Percentiles rank a stretch among this genome's conserved stretches.
Evolutionary conservation across 1,140 invertebrate genomes (phyloP).

Genomic region (Drosophila saltans): DNA sequence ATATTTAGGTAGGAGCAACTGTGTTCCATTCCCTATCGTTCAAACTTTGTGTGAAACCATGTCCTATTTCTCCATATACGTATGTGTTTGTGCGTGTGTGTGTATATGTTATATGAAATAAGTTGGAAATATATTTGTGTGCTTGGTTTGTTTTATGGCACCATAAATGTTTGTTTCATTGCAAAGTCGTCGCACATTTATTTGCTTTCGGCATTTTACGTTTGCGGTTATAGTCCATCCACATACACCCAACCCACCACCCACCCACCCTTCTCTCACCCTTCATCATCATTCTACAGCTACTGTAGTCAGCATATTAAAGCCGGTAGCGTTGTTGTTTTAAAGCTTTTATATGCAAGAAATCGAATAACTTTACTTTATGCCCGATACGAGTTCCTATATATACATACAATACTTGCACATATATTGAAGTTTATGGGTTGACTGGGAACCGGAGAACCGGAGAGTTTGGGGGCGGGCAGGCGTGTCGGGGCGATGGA

Average conservation of each 20-base stretch:
- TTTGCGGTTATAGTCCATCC: slow-evolving; percentile 68
- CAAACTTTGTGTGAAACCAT: slow-evolving; percentile 26
- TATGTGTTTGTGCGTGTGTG: slow-evolving; percentile 9
- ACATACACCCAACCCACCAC: slow-evolving; percentile 11
- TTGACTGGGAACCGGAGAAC: not conserved
- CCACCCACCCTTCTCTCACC: slow-evolving; percentile 1
- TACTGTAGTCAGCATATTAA: slow-evolving; percentile 42
- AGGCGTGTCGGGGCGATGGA: not conserved
- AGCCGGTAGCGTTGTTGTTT: slow-evolving; percentile 54
- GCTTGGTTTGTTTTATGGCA: slow-evolving; percentile 78
- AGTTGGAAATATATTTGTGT: slow-evolving; percentile 78
- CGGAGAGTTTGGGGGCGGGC: not conserved
- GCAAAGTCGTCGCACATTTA: slow-evolving; percentile 81
- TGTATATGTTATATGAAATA: slow-evolving; percentile 67
- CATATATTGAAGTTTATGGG: slow-evolving; percentile 52
- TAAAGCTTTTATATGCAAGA: slow-evolving; percentile 50
- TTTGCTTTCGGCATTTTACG: slow-evolving; percentile 66
- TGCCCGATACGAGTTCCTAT: slow-evolving; percentile 38
- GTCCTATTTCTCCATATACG: slow-evolving; percentile 16
- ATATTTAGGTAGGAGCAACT: not conserved
- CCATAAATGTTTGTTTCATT: slow-evolving; percentile 80
- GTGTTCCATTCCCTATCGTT: not conserved
- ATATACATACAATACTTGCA: not conserved
- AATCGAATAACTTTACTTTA: slow-evolving; percentile 69
- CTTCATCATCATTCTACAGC: not conserved